A percentile compares a stretch with the other conserved stretches of the same genome.
These are phyloP conservation scores for Campoletis raptor DNA, from an alignment of 2,888 invertebrate species.

Conservation along the genomic window DNA sequence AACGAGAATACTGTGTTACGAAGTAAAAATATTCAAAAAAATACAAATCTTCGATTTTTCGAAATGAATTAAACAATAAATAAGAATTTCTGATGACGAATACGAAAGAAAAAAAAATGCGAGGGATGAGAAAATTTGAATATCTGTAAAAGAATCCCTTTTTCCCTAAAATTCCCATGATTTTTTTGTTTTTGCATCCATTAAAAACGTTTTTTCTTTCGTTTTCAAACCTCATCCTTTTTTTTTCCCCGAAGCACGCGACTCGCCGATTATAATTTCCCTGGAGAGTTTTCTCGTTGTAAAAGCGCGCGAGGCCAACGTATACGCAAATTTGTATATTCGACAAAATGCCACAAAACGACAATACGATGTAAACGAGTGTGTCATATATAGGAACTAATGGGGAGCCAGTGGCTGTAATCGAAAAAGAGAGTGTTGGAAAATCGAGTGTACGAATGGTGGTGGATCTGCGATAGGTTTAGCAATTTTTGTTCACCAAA, in stretches of 20 bases:
- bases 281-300: constrained; percentile 57
- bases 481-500: neutral
- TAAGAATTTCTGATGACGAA: neutral
- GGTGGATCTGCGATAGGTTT: constrained; percentile 2
- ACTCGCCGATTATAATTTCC: constrained; percentile 68
- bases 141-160: neutral
- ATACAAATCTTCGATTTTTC: no score
- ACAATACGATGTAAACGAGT: constrained; percentile 10
- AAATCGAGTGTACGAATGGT: constrained; percentile 27
- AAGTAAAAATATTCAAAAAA: no score
- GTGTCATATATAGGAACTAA: neutral
- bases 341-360: constrained; percentile 41
- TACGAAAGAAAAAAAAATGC: neutral
- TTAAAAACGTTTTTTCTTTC: constrained; percentile 38
- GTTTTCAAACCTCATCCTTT: neutral
- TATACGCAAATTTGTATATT: constrained; percentile 58
- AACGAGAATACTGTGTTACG: no score
- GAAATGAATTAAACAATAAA: no score
- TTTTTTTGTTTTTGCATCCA: constrained; percentile 14
- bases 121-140: neutral
- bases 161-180: neutral
- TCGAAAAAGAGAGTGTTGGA: constrained; percentile 43
- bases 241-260: constrained; percentile 4
- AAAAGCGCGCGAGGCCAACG: constrained; percentile 16
- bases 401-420: constrained; percentile 18